Evolutionary conservation across 2,797 vertebrate genomes (phyloP).

Genomic region (Hydrophis major): DNA sequence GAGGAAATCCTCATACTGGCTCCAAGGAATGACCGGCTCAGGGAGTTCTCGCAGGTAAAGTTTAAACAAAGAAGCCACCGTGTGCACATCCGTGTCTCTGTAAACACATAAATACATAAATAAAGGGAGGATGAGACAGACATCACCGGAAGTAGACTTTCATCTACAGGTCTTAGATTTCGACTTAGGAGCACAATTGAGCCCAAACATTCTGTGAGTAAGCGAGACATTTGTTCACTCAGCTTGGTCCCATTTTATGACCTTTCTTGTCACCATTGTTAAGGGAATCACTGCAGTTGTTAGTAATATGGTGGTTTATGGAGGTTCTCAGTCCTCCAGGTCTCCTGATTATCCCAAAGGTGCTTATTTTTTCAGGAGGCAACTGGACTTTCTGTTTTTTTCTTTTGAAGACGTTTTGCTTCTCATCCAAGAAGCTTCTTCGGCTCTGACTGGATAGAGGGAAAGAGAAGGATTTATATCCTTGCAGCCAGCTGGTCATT

Average conservation of each 20-base stretch:
- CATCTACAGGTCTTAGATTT: neutral
- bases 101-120: conserved; percentile 6
- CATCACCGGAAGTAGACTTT: neutral
- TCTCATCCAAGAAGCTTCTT: too few relatives aligned
- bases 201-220: neutral
- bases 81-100: conserved; percentile 98
- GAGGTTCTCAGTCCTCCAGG: too few relatives aligned
- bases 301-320: too few relatives aligned
- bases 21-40: conserved; percentile 90
- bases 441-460: too few relatives aligned
- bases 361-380: too few relatives aligned
- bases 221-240: neutral
- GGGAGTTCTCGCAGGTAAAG: conserved; percentile 95
- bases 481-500: too few relatives aligned
- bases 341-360: too few relatives aligned
- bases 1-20: conserved; percentile 91
- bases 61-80: conserved; percentile 93
- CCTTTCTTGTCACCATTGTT: neutral
- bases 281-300: neutral
- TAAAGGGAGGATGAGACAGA: fast-evolving
- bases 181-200: neutral
- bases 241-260: neutral
- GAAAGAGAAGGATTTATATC: too few relatives aligned
- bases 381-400: too few relatives aligned
- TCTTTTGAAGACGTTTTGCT: too few relatives aligned